phyloP scores from a whole-genome alignment of 2,797 vertebrate species.

The Squalus acanthias region DNA sequence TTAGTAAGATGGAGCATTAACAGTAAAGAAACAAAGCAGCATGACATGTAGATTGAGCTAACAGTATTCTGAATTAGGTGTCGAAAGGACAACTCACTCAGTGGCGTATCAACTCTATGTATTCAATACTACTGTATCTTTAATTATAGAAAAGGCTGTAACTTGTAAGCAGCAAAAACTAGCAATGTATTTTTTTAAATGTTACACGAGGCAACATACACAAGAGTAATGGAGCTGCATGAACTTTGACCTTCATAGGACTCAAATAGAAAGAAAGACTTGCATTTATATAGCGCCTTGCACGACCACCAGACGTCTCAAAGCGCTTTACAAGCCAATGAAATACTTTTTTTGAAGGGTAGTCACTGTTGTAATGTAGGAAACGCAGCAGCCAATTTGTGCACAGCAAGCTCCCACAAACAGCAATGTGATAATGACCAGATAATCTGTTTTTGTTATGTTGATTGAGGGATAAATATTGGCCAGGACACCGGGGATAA shows the following conservation, averaged over 20 bases:
- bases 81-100: background rate
- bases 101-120: background rate
- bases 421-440: too few species aligned
- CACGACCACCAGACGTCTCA: too few species aligned
- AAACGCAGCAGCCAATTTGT: too few species aligned
- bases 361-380: too few species aligned
- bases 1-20: background rate
- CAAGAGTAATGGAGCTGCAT: background rate
- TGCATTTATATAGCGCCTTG: too few species aligned
- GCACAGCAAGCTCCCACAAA: too few species aligned
- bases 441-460: too few species aligned
- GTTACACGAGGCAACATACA: background rate
- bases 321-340: too few species aligned
- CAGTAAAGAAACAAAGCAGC: background rate
- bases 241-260: background rate
- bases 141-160: background rate
- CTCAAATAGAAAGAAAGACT: background rate
- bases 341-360: too few species aligned
- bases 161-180: background rate
- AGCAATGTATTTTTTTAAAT: background rate
- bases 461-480: too few species aligned
- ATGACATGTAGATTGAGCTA: background rate
- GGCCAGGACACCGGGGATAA: too few species aligned
- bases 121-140: background rate
- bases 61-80: background rate